phyloP scores from a whole-genome alignment of 2,113 vertebrate genomes.

The Orcinus orca region DNA sequence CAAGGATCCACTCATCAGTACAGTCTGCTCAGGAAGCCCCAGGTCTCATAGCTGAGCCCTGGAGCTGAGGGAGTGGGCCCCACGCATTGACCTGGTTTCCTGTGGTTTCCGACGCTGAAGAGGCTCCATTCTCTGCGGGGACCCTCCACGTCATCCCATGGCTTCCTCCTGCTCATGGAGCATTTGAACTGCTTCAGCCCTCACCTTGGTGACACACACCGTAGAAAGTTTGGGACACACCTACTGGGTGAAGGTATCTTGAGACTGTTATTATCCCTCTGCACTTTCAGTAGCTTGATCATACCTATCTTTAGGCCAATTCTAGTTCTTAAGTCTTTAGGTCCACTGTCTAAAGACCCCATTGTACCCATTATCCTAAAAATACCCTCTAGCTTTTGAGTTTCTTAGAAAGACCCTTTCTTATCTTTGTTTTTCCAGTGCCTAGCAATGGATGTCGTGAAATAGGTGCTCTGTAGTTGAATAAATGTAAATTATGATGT shows the following conservation, averaged over 20 bases:
- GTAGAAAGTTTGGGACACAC: neutral
- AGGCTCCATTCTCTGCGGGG: constrained; percentile 50
- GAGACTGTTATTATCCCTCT: neutral
- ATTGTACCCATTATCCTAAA: neutral
- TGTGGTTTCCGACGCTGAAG: constrained; percentile 66
- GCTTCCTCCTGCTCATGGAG: constrained; percentile 64
- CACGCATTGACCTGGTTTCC: constrained; percentile 70
- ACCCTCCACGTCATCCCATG: constrained; percentile 46
- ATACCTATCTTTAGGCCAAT: neutral
- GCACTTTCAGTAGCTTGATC: neutral
- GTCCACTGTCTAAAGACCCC: neutral
- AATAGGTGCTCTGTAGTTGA: neutral
- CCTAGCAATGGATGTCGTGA: neutral
- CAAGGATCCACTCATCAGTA: neutral
- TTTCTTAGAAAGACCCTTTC: neutral
- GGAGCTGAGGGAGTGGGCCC: constrained; percentile 24
- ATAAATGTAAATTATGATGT: neutral
- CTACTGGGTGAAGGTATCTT: neutral
- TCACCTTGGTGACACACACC: neutral
- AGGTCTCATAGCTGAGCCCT: neutral
- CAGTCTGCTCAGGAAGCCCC: neutral
- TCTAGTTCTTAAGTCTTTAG: neutral
- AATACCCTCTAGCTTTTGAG: neutral
- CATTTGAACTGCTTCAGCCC: constrained; percentile 4
- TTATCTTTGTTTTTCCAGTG: neutral